phyloP scores from a whole-genome alignment of 1,140 invertebrate species.

The Neodiprion pinetum region DNA sequence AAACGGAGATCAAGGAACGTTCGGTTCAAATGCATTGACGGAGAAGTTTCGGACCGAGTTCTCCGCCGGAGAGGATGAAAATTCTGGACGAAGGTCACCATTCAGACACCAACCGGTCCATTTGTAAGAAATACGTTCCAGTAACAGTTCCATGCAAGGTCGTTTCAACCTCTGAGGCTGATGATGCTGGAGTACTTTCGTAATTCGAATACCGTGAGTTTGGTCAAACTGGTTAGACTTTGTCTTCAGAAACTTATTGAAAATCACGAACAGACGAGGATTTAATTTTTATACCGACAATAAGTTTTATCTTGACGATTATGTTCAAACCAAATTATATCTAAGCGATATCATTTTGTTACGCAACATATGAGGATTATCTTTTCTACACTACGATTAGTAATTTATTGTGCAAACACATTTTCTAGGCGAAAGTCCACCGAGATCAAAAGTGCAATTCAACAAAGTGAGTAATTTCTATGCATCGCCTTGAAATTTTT shows the following conservation, averaged over 20 bases:
- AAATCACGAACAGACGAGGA: not conserved
- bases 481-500: too few species aligned
- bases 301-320: too few species aligned
- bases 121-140: not conserved
- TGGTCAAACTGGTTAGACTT: not conserved
- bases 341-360: too few species aligned
- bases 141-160: not conserved
- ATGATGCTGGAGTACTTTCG: not conserved
- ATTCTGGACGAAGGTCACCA: not conserved
- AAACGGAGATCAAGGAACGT: too few species aligned
- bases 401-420: too few species aligned
- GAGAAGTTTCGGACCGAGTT: not conserved
- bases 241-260: not conserved
- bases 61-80: not conserved
- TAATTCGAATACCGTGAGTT: not conserved
- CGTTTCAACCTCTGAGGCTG: not conserved
- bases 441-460: too few species aligned
- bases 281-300: too few species aligned
- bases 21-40: not conserved
- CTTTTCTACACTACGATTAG: too few species aligned
- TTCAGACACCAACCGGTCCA: not conserved
- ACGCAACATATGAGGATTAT: too few species aligned
- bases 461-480: too few species aligned
- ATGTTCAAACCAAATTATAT: too few species aligned
- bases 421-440: too few species aligned